Evolutionary conservation across 92 coral and sea anemone species (phyloP).

Genomic region (Zoanthus gigantus): DNA sequence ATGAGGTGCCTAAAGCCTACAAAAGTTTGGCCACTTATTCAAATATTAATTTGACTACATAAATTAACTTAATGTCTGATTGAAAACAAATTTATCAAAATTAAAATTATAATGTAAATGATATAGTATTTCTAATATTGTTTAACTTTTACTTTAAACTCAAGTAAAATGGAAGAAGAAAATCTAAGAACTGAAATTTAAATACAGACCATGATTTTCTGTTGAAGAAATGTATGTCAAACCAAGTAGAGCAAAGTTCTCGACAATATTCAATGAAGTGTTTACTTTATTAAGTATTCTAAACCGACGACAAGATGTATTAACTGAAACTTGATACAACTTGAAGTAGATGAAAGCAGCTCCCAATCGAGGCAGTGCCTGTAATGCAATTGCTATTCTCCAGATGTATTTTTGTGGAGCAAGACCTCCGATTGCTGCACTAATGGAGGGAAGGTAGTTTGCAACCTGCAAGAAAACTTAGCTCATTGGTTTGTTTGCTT

Average conservation of each 20-base stretch:
- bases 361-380: conserved; percentile 76
- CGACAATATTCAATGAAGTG: conserved; percentile 65
- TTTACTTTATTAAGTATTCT: conserved; percentile 66
- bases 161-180: neutral
- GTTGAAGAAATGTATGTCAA: conserved; percentile 86
- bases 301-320: conserved; percentile 54
- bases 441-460: conserved; percentile 94
- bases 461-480: conserved; percentile 69
- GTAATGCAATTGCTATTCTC: conserved; percentile 92
- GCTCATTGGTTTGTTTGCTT: too few relatives aligned
- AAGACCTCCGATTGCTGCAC: conserved; percentile 94
- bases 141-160: neutral
- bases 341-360: conserved; percentile 57
- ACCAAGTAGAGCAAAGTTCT: conserved; percentile 83
- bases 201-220: conserved; percentile 88
- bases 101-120: too few relatives aligned
- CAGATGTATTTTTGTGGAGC: conserved; percentile 95
- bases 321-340: conserved; percentile 66
- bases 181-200: neutral
- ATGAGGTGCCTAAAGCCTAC: too few relatives aligned
- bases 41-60: too few relatives aligned
- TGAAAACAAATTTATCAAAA: too few relatives aligned
- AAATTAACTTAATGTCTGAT: too few relatives aligned
- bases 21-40: too few relatives aligned
- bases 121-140: too few relatives aligned